Evolutionary conservation across 2,888 invertebrate genomes (phyloP), one percentile per base, ranked within the genome.

Genomic region (Tolmerus cingulatus): DNA sequence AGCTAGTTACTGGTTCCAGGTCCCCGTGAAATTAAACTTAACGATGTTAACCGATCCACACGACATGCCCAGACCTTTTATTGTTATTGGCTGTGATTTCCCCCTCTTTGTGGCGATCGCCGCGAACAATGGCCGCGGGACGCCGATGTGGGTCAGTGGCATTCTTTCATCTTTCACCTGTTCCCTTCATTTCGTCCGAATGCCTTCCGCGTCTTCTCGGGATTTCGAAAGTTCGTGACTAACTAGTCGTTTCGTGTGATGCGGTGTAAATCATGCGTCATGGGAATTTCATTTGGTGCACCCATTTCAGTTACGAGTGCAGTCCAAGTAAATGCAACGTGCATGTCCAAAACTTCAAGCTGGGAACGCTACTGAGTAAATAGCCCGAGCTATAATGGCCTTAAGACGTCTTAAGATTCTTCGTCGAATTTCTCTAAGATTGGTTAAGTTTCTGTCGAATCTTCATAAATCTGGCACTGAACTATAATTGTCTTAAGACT

Each of bases 1-100:
- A 81, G 87, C 43, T 55, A 30, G 86, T 55, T 86, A 86, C 81
- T 81, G 66, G 74, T 87, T 87, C 81, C 81, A 87, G 43, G 87
- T 78, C 86, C 34, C 74, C 30, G 79, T 87, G 19, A 81, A 87
- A 86, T 86, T 86, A 51, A 57, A 81, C n/a, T 51, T 87, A 79
- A 79, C 43, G 87, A 79, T 79, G 79, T 74, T 81, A 19, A 40
- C 82, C 82, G 82, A 57, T 84, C 82, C 82, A 84, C 82, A 84
- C 51, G 82, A 84, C 86, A 57, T 86, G 86, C 19, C 27, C 78
- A 55, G 77, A 57, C 78, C 78, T 86, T 79, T 86, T 76, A 86
- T 86, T 57, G 23, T 86, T 86, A 76, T 86, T 86, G 74, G 66
- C 51, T 19, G 43, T 55, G 51, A 78, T 78, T 66, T 86, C 27